Evolutionary conservation across 2,888 invertebrate genomes (phyloP).

Genomic region (Corbicula japonica): DNA sequence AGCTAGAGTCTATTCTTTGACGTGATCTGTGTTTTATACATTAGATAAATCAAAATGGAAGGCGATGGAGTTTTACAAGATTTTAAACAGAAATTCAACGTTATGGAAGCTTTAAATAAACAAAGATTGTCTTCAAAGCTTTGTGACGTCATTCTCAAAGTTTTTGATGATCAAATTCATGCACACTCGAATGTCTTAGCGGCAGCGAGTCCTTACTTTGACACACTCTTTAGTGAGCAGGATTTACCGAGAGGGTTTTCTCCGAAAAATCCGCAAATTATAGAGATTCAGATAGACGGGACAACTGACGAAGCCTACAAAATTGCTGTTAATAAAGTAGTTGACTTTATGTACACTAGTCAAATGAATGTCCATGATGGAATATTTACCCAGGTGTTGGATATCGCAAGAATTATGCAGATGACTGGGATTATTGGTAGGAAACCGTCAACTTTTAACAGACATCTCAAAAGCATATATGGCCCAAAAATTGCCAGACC

Average conservation of each 20-base stretch:
- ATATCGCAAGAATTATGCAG: slow-evolving; percentile 85
- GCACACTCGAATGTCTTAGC: slow-evolving; percentile 85
- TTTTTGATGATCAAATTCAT: slow-evolving; percentile 80
- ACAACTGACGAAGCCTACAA: slow-evolving; percentile 77
- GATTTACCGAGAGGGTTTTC: slow-evolving; percentile 84
- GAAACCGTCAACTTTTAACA: too few relatives aligned
- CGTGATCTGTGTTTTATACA: too few relatives aligned
- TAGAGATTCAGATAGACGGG: slow-evolving; percentile 85
- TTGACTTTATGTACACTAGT: slow-evolving; percentile 85
- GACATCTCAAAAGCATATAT: too few relatives aligned
- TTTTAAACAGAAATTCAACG: slow-evolving; percentile 61
- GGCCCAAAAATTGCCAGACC: too few relatives aligned
- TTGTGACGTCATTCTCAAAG: slow-evolving; percentile 85
- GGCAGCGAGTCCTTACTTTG: slow-evolving; percentile 84
- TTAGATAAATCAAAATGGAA: slow-evolving; percentile 82
- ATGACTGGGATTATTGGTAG: slow-evolving; percentile 77
- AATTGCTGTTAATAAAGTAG: slow-evolving; percentile 80
- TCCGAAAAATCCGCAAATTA: slow-evolving; percentile 83
- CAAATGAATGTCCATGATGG: slow-evolving; percentile 71
- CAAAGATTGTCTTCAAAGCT: slow-evolving; percentile 80
- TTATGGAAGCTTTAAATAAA: slow-evolving; percentile 71
- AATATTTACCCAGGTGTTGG: slow-evolving; percentile 76
- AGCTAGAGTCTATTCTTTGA: too few relatives aligned
- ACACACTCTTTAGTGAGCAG: slow-evolving; percentile 78
- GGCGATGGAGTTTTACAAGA: slow-evolving; percentile 64